Evolutionary conservation across 2,113 vertebrate species (phyloP), one percentile per base, ranked within the genome.

Genomic region (Aptenodytes forsteri): DNA sequence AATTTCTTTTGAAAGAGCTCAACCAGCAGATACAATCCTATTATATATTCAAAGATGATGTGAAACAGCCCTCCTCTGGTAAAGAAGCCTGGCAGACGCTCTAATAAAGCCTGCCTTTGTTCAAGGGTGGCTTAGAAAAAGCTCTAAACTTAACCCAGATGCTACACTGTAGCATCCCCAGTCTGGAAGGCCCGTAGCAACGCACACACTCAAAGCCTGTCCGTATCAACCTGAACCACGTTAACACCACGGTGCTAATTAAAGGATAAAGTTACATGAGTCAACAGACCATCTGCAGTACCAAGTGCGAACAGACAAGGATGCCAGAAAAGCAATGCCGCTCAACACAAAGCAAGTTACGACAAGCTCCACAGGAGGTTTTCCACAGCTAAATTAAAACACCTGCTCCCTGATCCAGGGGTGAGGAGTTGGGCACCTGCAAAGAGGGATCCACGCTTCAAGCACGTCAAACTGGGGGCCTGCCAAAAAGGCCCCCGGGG

Each of bases 1-100:
- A 87, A 91, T 96, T 93, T 42, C 42, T 70, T 89, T 91, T 96
- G 78, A 95, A 95, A 95, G 85, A 92, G 47, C 50, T 88, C 76
- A 87, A 93, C 40, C 59, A 94, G 59, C 40, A 96, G 42, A 71
- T 71, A 66, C 40, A 96, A 94, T 77, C 81, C 89, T 86, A 93
- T 66, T 80, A 87, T 26, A 32, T 72, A 87, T 73, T 93, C 62
- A 80, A 75, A 90, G 62, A 89, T 11, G 15, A 84, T 49, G 65
- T 67, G 61, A 67, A 92, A 84, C 61, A 78, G 47, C 56, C 30
- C 30, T 87, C 12, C 77, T 75, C 66, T 73, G 49, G 36, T 61
- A 91, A 87, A 90, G 67, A 36, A 75, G 36, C 65, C 65, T 56
- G 32, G 44, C 89, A 95, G 86, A 90, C 0, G 0, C 29, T 83